Percentiles rank a stretch among this genome's conserved stretches.
phyloP scores from a whole-genome alignment of 1,140 invertebrate species.

The Orchesella cincta region DNA sequence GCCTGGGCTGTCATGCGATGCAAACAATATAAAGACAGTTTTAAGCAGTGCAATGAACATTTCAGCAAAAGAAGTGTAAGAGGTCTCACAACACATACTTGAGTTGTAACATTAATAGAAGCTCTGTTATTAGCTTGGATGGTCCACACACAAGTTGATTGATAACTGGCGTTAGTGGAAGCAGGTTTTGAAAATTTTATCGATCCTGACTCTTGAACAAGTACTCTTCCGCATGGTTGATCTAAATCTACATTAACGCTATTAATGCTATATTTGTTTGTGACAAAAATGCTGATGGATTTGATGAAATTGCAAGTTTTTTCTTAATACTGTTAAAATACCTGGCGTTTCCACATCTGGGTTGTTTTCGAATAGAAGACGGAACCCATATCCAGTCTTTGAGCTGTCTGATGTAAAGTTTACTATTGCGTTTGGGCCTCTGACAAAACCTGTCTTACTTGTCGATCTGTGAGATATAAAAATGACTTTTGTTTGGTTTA shows the following conservation, averaged over 20 bases:
- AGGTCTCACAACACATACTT: no score
- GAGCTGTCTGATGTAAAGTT: background rate
- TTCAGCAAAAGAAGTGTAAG: no score
- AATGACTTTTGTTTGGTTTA: no score
- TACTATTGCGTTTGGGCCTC: background rate
- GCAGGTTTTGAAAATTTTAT: background rate
- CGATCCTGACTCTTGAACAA: background rate
- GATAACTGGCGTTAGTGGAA: background rate
- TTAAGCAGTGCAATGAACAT: no score
- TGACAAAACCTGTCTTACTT: background rate
- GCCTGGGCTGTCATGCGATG: no score
- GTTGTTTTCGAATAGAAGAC: no score
- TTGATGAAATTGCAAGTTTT: no score
- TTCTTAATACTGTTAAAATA: no score
- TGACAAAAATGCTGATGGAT: no score
- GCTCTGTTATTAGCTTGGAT: background rate
- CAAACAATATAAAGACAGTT: no score
- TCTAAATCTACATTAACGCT: background rate
- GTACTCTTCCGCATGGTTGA: conserved; percentile 5
- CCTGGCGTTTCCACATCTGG: no score
- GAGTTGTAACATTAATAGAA: background rate
- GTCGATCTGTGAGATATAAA: background rate
- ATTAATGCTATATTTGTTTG: no score
- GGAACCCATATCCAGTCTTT: background rate
- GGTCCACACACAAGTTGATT: conserved; percentile 2